Evolutionary conservation across 2,797 vertebrate species (phyloP).

Genomic region (Sciurus vulgaris): DNA sequence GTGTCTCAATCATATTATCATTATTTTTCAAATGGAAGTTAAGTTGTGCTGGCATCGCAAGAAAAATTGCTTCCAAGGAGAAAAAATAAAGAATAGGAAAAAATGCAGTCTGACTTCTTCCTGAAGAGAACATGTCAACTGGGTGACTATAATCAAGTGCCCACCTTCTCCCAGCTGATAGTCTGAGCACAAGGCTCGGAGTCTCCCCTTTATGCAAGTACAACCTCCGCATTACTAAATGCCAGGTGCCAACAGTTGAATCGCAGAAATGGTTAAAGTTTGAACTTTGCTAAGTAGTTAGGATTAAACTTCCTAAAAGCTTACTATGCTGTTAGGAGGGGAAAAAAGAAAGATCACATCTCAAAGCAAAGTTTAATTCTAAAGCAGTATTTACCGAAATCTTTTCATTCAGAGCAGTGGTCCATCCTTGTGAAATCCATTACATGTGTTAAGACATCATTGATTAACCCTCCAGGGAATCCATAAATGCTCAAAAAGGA

Average conservation of each 20-base stretch:
- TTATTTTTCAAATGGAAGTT: constrained; percentile 52
- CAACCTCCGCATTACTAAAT: not conserved
- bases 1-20: not conserved
- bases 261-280: not conserved
- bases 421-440: not conserved
- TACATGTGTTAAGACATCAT: not conserved
- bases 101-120: not conserved
- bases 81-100: constrained; percentile 14
- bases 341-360: not conserved
- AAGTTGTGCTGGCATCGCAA: not conserved
- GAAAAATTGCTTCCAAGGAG: not conserved
- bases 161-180: not conserved
- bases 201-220: not conserved
- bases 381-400: not conserved
- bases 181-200: not conserved
- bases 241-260: not conserved
- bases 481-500: not conserved
- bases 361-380: not conserved
- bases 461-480: not conserved
- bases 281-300: not conserved
- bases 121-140: not conserved
- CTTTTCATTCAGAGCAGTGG: not conserved
- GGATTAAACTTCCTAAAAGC: not conserved
- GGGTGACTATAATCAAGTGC: not conserved
- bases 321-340: not conserved